Base-by-base conservation (phyloP, 2,888 invertebrate species). In the Thalpophila matura region DNA sequence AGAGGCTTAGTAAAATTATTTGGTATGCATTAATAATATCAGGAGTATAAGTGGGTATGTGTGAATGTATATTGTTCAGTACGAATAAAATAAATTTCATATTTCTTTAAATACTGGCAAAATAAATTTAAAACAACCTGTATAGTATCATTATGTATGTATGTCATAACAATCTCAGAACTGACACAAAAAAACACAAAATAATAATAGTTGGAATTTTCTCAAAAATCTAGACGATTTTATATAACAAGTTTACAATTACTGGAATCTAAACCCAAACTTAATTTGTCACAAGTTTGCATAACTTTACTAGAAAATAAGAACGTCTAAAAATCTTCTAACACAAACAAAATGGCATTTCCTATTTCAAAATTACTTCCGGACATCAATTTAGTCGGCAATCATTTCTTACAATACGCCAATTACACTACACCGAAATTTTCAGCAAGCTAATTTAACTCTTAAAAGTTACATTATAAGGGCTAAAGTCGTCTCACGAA, bases 341-440 rank as follows among this genome's bases (percentile, higher is more conserved):
- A 35, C 20, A 51, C 64, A 59, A 68, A 77, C 55, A 51, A 66
- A 69, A 65, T 74, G 55, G 35, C 59, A 50, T 60, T 79, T 76
- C 65, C 63, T 57, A 68, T 67, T 71, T 61, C 61, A 54, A 66
- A 74, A 67, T 55, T 12, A 79, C 72, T 80, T 81, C 77, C 81
- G 79, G 54, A 65, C 67, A 50, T 49, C 65, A 59, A 60, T 70
- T 71, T 40, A 33, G 29, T 49, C 29, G 37, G 20, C 60, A 54
- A 66, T 72, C 49, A 76, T 65, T 76, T 65, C 42, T 56, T 63
- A 67, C 65, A 77, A 65, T 63, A 66, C 45, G 38, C 45, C 57
- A 67, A 62, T 64, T 58, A 56, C 37, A 1, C 29, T 50, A 10
- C 16, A 46, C 16, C 16, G 0, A 40, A 27, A 26, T 14, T 29